Conservation (phyloP, 2,113 vertebrate species). For the Micromys minutus region DNA sequence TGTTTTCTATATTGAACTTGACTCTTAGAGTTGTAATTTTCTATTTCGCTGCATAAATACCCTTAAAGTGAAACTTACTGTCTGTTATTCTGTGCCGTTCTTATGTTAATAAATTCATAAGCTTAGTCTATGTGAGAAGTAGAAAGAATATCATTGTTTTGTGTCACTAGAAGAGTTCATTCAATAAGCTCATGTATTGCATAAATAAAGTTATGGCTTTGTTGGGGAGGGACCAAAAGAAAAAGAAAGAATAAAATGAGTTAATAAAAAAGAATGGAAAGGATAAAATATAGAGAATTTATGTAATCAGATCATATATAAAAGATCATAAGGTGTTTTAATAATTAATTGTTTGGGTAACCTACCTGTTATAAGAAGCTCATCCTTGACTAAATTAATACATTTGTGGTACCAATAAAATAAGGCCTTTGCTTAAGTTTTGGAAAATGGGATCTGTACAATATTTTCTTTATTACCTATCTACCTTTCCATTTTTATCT, state of each 20-base stretch:
- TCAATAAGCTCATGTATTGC: not conserved
- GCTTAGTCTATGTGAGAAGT: not conserved
- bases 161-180: not conserved
- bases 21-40: not conserved
- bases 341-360: not conserved
- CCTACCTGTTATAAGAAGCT: not conserved
- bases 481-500: not conserved
- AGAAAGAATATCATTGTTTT: not conserved
- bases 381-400: not conserved
- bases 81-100: not conserved
- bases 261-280: not conserved
- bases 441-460: not conserved
- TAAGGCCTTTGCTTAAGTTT: not conserved
- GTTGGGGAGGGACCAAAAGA: not conserved
- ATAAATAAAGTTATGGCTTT: not conserved
- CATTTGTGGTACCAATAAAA: not conserved
- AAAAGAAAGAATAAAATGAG: not conserved
- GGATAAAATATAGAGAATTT: not conserved
- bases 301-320: not conserved
- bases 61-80: not conserved
- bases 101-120: not conserved
- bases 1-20: not conserved
- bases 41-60: not conserved
- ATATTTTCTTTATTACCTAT: not conserved
- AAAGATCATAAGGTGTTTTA: not conserved